Conservation (phyloP, 2,113 vertebrate genomes). For the Macrotus californicus region DNA sequence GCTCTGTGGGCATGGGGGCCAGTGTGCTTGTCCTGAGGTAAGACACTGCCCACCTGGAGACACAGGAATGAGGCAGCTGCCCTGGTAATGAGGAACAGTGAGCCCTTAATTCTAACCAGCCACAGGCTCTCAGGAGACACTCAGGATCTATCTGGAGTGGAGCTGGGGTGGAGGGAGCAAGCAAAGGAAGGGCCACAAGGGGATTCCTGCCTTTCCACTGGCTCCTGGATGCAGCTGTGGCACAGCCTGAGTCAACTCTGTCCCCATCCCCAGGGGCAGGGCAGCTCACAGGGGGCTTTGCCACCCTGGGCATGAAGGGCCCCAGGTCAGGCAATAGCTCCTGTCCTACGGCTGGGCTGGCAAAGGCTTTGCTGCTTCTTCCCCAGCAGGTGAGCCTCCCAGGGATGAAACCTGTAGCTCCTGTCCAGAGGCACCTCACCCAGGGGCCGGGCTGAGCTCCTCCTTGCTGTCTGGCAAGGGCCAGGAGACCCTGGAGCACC, state of each 20-base stretch:
- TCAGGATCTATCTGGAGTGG: neutral
- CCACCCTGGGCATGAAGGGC: too few relatives aligned
- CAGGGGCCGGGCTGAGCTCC: neutral
- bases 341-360: neutral
- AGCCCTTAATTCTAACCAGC: neutral
- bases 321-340: neutral
- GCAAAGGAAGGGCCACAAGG: neutral
- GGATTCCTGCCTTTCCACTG: neutral
- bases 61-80: too few relatives aligned
- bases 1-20: neutral
- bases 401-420: too few relatives aligned
- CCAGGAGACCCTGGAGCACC: neutral
- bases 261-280: neutral
- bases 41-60: neutral
- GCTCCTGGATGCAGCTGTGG: fast-evolving
- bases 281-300: neutral
- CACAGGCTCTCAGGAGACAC: fast-evolving
- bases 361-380: neutral
- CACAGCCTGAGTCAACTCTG: neutral
- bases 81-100: too few relatives aligned
- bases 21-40: neutral
- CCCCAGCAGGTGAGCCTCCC: neutral
- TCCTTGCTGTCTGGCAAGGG: neutral
- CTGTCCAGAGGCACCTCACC: neutral
- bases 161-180: neutral